These are phyloP conservation scores for Melanotaenia maccullochi DNA, from an alignment of 2,797 vertebrate genomes.

Conservation along the genomic window DNA sequence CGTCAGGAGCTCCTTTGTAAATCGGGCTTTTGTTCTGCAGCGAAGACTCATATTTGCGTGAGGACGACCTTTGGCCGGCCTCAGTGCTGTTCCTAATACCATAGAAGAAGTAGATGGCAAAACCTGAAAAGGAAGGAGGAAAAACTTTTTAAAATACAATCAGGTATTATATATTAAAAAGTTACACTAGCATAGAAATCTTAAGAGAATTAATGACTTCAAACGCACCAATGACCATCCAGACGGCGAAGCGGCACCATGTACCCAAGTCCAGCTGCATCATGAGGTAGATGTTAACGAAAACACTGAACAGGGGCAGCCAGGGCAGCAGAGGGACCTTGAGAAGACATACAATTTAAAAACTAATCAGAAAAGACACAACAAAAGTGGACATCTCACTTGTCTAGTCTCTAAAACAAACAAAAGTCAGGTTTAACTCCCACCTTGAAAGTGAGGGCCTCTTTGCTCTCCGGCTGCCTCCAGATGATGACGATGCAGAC, in stretches of 20 bases:
- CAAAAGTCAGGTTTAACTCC: neutral
- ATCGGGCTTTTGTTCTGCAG: constrained; percentile 77
- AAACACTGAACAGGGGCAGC: constrained; percentile 92
- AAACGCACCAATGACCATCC: constrained; percentile 89
- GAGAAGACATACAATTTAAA: constrained; percentile 11
- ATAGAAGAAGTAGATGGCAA: constrained; percentile 92
- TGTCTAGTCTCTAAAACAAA: neutral
- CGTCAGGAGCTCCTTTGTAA: constrained; percentile 65
- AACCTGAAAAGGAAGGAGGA: constrained; percentile 81
- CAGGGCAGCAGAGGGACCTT: constrained; percentile 93
- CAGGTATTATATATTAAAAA: neutral
- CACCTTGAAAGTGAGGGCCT: constrained; percentile 92
- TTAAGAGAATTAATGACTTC: neutral
- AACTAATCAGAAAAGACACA: neutral
- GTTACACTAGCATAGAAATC: neutral
- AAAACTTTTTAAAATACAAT: neutral
- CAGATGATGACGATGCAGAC: constrained; percentile 85
- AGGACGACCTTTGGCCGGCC: constrained; percentile 60
- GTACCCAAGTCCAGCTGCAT: constrained; percentile 90
- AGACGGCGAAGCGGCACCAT: constrained; percentile 90
- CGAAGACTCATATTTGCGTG: constrained; percentile 66
- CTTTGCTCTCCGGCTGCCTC: constrained; percentile 90
- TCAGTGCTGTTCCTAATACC: constrained; percentile 92
- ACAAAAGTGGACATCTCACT: neutral
- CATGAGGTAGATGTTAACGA: constrained; percentile 97